Evolutionary conservation across 2,113 vertebrate genomes (phyloP).

Genomic region (Hucho hucho): DNA sequence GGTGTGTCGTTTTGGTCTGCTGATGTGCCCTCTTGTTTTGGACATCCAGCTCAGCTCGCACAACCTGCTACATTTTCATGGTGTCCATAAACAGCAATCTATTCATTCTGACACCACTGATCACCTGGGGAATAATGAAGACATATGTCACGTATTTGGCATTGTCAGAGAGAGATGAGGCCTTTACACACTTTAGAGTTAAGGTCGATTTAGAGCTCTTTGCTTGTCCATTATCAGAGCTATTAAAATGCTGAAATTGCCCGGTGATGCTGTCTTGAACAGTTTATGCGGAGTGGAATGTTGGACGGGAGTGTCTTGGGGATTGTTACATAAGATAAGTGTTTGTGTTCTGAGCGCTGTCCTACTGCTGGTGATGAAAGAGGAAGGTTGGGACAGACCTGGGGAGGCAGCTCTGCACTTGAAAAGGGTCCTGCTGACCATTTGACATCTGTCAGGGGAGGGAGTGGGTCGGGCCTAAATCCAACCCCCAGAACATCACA

Average conservation of each 20-base stretch:
- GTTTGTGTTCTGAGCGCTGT: not conserved
- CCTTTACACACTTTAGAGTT: conserved; percentile 42
- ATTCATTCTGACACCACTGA: conserved; percentile 43
- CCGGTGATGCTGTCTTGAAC: conserved; percentile 32
- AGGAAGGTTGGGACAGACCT: not conserved
- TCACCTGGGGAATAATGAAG: conserved; percentile 54
- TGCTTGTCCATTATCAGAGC: conserved; percentile 55
- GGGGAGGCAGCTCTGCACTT: conserved; percentile 29
- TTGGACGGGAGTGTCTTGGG: conserved; percentile 30
- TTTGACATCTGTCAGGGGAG: conserved; percentile 18
- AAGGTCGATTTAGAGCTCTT: conserved; percentile 65
- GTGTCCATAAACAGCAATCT: conserved; percentile 28
- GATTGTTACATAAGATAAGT: conserved; percentile 7
- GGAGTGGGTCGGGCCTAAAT: not conserved
- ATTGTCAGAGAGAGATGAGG: conserved; percentile 7
- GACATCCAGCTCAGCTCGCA: conserved; percentile 44
- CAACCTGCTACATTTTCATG: conserved; percentile 35
- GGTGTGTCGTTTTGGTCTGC: conserved; percentile 41
- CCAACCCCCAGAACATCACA: not conserved
- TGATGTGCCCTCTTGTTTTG: conserved; percentile 41
- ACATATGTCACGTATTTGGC: conserved; percentile 52
- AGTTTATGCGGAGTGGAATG: conserved; percentile 51
- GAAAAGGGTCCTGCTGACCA: conserved; percentile 28
- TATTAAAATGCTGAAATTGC: conserved; percentile 45
- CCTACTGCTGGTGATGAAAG: conserved; percentile 12